Conservation (phyloP, 2,888 invertebrate species). For the Melanophora roralis region DNA sequence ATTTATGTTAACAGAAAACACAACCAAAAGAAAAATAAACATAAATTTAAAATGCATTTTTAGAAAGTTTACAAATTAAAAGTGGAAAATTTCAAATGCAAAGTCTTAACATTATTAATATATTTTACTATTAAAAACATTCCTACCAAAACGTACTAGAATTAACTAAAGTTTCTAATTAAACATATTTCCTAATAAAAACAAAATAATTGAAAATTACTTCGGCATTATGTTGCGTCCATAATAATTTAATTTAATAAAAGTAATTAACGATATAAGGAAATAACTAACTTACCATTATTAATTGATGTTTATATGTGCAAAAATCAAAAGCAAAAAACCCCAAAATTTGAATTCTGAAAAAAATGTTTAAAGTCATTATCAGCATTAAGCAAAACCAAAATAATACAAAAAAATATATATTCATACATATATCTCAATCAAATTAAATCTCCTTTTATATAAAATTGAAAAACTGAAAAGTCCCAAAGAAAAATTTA, state of each 20-base stretch:
- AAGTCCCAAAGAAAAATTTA: constrained; percentile 44
- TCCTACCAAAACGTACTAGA: neutral
- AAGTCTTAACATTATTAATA: constrained; percentile 13
- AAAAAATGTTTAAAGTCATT: neutral
- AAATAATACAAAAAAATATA: constrained; percentile 16
- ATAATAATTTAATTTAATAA: constrained; percentile 38
- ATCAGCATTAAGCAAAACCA: constrained; percentile 7
- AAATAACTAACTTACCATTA: constrained; percentile 29
- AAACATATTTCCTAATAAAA: constrained; percentile 50
- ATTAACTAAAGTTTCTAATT: constrained; percentile 60
- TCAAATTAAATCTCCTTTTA: constrained; percentile 25
- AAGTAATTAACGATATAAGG: neutral
- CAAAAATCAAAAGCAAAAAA: constrained; percentile 38
- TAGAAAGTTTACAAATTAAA: constrained; percentile 48
- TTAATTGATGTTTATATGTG: constrained; percentile 58
- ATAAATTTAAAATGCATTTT: constrained; percentile 53
- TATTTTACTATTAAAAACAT: constrained; percentile 14
- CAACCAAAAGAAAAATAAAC: constrained; percentile 4
- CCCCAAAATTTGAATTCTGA: constrained; percentile 13
- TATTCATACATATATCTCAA: no score
- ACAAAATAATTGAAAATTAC: constrained; percentile 43
- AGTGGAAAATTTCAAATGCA: neutral
- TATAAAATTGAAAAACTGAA: neutral
- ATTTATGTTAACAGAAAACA: constrained; percentile 44
- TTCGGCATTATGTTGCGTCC: constrained; percentile 57